Evolutionary conservation across 2,888 invertebrate genomes (phyloP).

Genomic region (Mythimna loreyi): DNA sequence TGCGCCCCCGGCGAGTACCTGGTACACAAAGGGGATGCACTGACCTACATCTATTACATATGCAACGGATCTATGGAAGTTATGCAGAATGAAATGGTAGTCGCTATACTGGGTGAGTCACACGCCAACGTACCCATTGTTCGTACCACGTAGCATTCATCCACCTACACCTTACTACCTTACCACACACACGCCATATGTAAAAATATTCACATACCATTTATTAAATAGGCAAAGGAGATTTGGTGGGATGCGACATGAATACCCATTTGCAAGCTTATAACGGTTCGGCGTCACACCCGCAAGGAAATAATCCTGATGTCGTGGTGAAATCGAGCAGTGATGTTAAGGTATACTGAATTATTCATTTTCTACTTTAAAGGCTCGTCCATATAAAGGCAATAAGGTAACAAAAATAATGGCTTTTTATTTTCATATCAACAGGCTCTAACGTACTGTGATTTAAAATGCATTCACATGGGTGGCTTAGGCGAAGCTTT

Average conservation of each 20-base stretch:
- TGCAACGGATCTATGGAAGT: constrained; percentile 99
- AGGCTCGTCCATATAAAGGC: not conserved
- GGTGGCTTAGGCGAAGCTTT: constrained; percentile 97
- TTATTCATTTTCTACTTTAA: constrained; percentile 32
- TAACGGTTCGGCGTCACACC: constrained; percentile 90
- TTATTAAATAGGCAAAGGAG: constrained; percentile 95
- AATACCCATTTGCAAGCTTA: constrained; percentile 94
- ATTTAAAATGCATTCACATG: constrained; percentile 98
- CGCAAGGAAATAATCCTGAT: constrained; percentile 92
- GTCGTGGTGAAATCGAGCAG: constrained; percentile 98
- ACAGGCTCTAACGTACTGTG: constrained; percentile 98
- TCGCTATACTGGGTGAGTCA: constrained; percentile 97
- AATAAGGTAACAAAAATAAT: not conserved
- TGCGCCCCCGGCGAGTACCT: constrained; percentile 99
- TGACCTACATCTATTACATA: constrained; percentile 98
- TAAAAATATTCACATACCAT: constrained; percentile 48
- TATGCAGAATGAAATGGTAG: constrained; percentile 98
- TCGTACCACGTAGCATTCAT: constrained; percentile 10
- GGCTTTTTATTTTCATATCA: constrained; percentile 4
- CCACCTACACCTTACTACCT: constrained; percentile 5
- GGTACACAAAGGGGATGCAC: constrained; percentile 98
- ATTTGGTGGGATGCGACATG: constrained; percentile 98
- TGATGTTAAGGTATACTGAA: constrained; percentile 94
- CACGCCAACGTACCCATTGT: constrained; percentile 42
- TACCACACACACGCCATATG: constrained; percentile 11